A percentile compares a stretch with the other conserved stretches of the same genome.
Conservation (phyloP, 2,113 vertebrate species). For the Periophthalmus modestus region DNA sequence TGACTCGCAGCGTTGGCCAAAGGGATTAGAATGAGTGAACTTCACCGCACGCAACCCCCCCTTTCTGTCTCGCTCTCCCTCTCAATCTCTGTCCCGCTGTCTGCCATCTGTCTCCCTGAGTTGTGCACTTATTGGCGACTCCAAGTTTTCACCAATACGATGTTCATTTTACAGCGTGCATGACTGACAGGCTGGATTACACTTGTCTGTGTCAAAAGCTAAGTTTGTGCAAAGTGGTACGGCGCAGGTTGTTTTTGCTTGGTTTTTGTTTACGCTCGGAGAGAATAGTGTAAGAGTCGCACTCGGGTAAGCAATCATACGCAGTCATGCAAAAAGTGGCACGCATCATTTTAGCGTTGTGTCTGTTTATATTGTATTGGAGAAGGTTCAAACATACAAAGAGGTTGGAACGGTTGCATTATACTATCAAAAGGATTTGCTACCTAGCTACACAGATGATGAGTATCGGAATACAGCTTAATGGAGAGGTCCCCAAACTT, state of each 20-base stretch:
- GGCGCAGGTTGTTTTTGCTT: not conserved
- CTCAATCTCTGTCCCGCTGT: slow-evolving; percentile 37
- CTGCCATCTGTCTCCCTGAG: slow-evolving; percentile 40
- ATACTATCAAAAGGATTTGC: too few species aligned
- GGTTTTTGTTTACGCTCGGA: not conserved
- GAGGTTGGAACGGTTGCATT: not conserved
- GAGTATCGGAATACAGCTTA: too few species aligned
- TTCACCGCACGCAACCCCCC: slow-evolving; percentile 56
- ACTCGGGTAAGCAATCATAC: not conserved
- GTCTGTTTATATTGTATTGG: not conserved
- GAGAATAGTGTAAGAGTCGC: not conserved
- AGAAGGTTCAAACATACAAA: too few species aligned
- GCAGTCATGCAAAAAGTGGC: not conserved
- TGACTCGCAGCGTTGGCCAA: slow-evolving; percentile 70
- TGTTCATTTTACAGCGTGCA: slow-evolving; percentile 51
- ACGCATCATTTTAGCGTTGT: not conserved
- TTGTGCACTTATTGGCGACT: slow-evolving; percentile 14
- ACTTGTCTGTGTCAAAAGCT: slow-evolving; percentile 1
- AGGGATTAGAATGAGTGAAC: slow-evolving; percentile 72
- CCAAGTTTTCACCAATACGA: slow-evolving; percentile 12
- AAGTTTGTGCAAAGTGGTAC: not conserved
- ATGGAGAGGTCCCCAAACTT: too few species aligned
- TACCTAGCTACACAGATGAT: too few species aligned
- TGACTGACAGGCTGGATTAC: slow-evolving; percentile 20
- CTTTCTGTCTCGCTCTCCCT: slow-evolving; percentile 32